Conservation (phyloP, 1,140 invertebrate genomes). For the Dryas iulia region DNA sequence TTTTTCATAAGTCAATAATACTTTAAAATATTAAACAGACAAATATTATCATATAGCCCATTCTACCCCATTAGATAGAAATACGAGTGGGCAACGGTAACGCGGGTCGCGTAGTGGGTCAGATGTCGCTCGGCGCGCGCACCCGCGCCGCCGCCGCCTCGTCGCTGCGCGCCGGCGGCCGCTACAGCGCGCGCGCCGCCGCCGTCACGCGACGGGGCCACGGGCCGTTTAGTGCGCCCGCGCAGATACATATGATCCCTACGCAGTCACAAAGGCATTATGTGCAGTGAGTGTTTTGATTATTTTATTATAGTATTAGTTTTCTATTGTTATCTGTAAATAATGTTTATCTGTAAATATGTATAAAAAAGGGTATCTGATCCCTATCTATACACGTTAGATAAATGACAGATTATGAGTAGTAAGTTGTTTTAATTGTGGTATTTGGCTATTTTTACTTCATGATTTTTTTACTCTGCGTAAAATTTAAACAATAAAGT, state of each 20-base stretch:
- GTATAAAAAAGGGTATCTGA: too few relatives aligned
- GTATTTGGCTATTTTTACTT: too few relatives aligned
- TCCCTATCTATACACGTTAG: too few relatives aligned
- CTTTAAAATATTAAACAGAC: too few relatives aligned
- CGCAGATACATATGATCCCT: slow-evolving; percentile 69
- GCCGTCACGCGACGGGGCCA: slow-evolving; percentile 64
- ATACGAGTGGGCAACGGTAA: slow-evolving; percentile 59
- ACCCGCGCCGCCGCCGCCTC: slow-evolving; percentile 67
- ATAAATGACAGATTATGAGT: too few relatives aligned
- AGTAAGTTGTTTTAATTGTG: too few relatives aligned
- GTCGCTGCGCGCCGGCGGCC: slow-evolving; percentile 58
- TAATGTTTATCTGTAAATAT: too few relatives aligned
- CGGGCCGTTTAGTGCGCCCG: slow-evolving; percentile 68
- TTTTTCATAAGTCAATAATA: too few relatives aligned
- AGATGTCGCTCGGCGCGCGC: slow-evolving; percentile 67
- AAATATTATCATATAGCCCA: not conserved
- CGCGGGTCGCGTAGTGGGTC: slow-evolving; percentile 79
- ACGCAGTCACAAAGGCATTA: slow-evolving; percentile 69
- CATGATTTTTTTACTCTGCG: too few relatives aligned
- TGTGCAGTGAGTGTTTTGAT: slow-evolving; percentile 56
- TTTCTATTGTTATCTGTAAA: not conserved
- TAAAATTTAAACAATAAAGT: too few relatives aligned
- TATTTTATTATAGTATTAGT: too few relatives aligned
- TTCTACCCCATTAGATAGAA: slow-evolving; percentile 2
- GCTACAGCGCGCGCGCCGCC: slow-evolving; percentile 69